Percentiles rank a stretch among this genome's conserved stretches.
These are phyloP conservation scores for Lichenostomus cassidix DNA, from an alignment of 2,113 vertebrate species.

Conservation along the genomic window DNA sequence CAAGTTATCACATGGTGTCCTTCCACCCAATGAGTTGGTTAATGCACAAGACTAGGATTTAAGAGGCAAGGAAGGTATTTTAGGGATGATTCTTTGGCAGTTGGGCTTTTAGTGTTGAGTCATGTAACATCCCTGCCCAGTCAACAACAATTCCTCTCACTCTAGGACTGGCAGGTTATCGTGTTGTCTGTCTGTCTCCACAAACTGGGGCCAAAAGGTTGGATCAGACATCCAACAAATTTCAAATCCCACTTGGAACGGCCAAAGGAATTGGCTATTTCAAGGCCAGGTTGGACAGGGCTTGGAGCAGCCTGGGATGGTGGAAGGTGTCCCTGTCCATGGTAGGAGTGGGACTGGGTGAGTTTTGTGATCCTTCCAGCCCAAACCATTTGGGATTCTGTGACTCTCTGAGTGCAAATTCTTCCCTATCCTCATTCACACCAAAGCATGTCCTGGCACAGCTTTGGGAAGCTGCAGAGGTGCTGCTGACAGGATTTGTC, in stretches of 20 bases:
- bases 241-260: background rate
- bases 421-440: background rate
- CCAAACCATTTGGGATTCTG: background rate
- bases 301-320: fast-evolving
- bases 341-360: background rate
- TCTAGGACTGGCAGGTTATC: background rate
- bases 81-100: background rate
- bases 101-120: background rate
- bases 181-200: background rate
- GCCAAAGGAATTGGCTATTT: background rate
- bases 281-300: background rate
- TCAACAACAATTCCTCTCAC: background rate
- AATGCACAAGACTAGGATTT: background rate
- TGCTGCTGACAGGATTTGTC: background rate
- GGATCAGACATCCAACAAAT: background rate
- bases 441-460: background rate
- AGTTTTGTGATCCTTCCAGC: background rate
- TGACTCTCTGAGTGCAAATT: background rate
- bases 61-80: background rate
- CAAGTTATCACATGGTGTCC: background rate
- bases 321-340: background rate
- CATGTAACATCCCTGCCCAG: background rate
- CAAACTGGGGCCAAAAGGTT: background rate
- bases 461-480: background rate
- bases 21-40: background rate